Evolutionary conservation across 2,888 invertebrate genomes (phyloP).

Genomic region (Andrena chrysosceles): DNA sequence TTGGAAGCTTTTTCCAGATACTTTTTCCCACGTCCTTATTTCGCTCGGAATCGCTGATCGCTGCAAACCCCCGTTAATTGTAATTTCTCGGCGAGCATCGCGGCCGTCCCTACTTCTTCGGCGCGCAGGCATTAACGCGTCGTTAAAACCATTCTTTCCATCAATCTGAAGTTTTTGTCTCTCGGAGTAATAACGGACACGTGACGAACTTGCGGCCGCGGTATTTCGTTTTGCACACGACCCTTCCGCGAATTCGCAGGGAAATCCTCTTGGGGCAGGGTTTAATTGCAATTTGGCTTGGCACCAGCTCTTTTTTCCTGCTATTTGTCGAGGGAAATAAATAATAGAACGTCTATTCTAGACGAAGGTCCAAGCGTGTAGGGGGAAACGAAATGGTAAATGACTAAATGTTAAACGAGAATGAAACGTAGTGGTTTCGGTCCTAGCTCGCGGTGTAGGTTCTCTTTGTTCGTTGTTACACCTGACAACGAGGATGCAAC

Average conservation of each 20-base stretch:
- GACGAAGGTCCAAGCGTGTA: not conserved
- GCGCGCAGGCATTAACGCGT: not conserved
- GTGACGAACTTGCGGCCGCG: not conserved
- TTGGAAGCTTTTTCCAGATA: slow-evolving; percentile 5
- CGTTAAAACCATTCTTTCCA: not conserved
- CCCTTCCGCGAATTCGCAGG: not conserved
- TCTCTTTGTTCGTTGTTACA: slow-evolving; percentile 72
- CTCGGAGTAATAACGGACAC: not conserved
- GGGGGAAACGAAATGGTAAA: slow-evolving; percentile 30
- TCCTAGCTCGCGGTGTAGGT: slow-evolving; percentile 40
- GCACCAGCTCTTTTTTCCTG: not conserved
- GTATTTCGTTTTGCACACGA: not conserved
- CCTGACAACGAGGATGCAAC: slow-evolving; percentile 81
- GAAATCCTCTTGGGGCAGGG: not conserved
- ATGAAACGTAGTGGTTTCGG: slow-evolving; percentile 47
- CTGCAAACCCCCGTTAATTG: slow-evolving; percentile 27
- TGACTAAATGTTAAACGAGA: slow-evolving; percentile 31
- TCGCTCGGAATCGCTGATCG: not conserved
- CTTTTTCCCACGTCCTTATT: slow-evolving; percentile 4
- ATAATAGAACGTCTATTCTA: not conserved
- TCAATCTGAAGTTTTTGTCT: not conserved
- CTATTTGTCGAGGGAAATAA: not conserved
- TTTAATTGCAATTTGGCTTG: slow-evolving; percentile 11
- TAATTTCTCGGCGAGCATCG: slow-evolving; percentile 16
- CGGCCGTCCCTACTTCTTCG: not conserved